Evolutionary conservation across 2,113 vertebrate genomes (phyloP).

Genomic region (Leucosticte australis): DNA sequence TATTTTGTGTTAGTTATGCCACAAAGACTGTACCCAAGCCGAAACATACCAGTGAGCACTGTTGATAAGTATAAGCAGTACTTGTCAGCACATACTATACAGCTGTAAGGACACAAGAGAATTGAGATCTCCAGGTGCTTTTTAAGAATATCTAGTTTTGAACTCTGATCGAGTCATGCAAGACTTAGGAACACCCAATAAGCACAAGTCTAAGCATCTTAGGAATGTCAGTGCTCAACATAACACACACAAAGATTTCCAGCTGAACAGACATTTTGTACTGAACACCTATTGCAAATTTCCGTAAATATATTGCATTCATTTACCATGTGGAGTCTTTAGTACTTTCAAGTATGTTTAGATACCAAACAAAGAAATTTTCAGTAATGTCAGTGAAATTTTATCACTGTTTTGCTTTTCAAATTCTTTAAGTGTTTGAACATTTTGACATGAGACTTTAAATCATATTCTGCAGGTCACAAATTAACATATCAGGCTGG

Average conservation of each 20-base stretch:
- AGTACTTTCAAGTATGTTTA: not conserved
- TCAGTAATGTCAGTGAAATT: not conserved
- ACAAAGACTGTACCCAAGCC: not conserved
- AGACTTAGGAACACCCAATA: not conserved
- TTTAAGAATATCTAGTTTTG: not conserved
- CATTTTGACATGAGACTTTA: not conserved
- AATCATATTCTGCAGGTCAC: not conserved
- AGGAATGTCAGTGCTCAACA: not conserved
- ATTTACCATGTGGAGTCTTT: not conserved
- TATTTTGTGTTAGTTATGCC: not conserved
- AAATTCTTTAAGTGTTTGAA: not conserved
- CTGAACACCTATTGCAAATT: not conserved
- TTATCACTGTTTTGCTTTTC: not conserved
- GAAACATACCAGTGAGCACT: not conserved
- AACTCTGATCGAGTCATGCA: not conserved
- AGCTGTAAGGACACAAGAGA: not conserved
- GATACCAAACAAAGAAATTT: not conserved
- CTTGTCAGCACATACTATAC: rapidly evolving
- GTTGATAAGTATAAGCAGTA: not conserved
- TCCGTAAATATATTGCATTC: not conserved
- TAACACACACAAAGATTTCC: not conserved
- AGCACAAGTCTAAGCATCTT: not conserved
- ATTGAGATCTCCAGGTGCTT: not conserved
- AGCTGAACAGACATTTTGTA: not conserved
- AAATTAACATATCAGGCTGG: not conserved